These are phyloP conservation scores for Plusia festucae DNA, from an alignment of 2,888 invertebrate genomes.

Conservation along the genomic window DNA sequence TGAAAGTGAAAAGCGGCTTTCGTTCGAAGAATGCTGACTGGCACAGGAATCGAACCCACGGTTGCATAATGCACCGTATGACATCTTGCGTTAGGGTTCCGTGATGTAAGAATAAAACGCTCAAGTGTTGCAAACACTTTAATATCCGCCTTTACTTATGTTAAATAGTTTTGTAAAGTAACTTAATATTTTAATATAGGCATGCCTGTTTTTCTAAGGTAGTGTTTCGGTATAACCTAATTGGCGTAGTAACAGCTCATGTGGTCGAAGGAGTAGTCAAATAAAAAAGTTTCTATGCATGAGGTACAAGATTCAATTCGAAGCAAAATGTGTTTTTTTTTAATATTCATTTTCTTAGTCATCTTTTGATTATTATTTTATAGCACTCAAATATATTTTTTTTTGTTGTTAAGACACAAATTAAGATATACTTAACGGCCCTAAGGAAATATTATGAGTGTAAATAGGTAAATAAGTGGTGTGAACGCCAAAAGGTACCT, in stretches of 20 bases:
- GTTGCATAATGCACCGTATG: constrained; percentile 53
- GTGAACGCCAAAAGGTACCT: too few relatives aligned
- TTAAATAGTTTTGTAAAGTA: not conserved
- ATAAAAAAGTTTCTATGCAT: not conserved
- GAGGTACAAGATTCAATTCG: not conserved
- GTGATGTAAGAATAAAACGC: constrained; percentile 5
- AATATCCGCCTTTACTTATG: not conserved
- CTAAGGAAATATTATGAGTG: too few relatives aligned
- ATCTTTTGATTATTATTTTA: too few relatives aligned
- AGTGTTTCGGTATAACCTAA: not conserved
- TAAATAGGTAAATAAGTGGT: too few relatives aligned
- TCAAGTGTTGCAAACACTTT: not conserved
- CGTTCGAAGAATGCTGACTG: constrained; percentile 75
- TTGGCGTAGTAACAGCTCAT: not conserved
- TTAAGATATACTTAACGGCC: too few relatives aligned
- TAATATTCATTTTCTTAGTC: too few relatives aligned
- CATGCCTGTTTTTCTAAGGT: not conserved
- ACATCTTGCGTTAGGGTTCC: constrained; percentile 24
- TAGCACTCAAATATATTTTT: too few relatives aligned
- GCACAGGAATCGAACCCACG: constrained; percentile 72
- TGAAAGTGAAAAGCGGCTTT: constrained; percentile 81
- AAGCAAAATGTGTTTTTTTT: too few relatives aligned
- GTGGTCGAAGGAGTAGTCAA: not conserved
- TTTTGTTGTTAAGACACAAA: too few relatives aligned
- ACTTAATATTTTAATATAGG: not conserved